Conservation (phyloP, 2,888 invertebrate genomes). For the Panopea generosa region DNA sequence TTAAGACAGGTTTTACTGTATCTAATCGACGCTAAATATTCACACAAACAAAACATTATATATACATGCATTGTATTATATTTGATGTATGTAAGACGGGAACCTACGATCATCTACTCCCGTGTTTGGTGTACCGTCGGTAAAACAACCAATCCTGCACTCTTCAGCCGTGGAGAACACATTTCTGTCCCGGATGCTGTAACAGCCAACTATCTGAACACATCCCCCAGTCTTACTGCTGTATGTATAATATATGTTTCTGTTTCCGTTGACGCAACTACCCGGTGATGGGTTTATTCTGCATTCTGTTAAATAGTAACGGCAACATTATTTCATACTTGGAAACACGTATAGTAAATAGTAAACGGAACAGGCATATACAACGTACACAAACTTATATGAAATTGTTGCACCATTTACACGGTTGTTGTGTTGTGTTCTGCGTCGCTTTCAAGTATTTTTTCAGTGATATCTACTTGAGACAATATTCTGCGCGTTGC, state of each 20-base stretch:
- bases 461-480: too few relatives aligned
- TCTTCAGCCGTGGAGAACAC: constrained; percentile 39
- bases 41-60: too few relatives aligned
- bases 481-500: too few relatives aligned
- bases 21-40: too few relatives aligned
- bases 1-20: too few relatives aligned
- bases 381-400: neutral
- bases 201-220: constrained; percentile 45
- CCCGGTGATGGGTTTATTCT: constrained; percentile 50
- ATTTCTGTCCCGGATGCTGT: constrained; percentile 42
- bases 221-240: constrained; percentile 50
- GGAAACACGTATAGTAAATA: neutral
- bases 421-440: too few relatives aligned
- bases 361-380: neutral
- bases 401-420: too few relatives aligned
- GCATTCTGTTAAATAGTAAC: constrained; percentile 35
- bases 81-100: neutral
- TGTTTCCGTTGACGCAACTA: constrained; percentile 25
- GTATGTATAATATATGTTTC: constrained; percentile 35
- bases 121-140: neutral
- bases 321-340: neutral
- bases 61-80: too few relatives aligned
- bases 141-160: constrained; percentile 45
- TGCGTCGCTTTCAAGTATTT: too few relatives aligned
- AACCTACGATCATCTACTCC: neutral